These are phyloP conservation scores for Sycophaga agraensis DNA, from an alignment of 1,140 invertebrate genomes.

Conservation along the genomic window DNA sequence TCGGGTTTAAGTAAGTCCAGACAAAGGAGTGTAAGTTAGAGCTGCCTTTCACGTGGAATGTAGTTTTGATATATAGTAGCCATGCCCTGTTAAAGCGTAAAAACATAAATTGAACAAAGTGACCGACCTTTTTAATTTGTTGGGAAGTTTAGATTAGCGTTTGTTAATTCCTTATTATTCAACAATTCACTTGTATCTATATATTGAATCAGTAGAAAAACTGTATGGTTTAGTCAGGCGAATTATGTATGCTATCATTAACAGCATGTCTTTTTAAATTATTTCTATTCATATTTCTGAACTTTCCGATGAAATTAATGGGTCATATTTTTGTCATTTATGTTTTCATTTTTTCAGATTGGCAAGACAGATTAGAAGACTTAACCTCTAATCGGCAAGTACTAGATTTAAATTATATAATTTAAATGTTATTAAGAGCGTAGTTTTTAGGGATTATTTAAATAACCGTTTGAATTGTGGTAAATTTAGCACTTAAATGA, in stretches of 20 bases:
- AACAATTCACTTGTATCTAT: no score
- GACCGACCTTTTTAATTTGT: neutral
- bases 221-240: slow-evolving; percentile 10
- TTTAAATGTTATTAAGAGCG: no score
- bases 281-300: neutral
- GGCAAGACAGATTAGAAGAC: neutral
- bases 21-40: no score
- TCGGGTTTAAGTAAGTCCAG: no score
- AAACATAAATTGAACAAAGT: neutral
- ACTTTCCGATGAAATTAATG: neutral
- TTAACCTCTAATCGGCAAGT: neutral
- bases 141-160: slow-evolving; percentile 10
- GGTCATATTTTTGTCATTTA: neutral
- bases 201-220: slow-evolving; percentile 7
- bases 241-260: neutral
- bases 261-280: neutral
- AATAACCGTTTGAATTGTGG: no score
- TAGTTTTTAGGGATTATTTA: no score
- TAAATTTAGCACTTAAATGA: no score
- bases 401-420: neutral
- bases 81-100: no score
- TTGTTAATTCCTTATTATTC: no score
- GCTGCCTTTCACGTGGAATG: no score
- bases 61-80: no score
- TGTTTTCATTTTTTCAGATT: slow-evolving; percentile 19